Evolutionary conservation across 1,140 invertebrate species (phyloP), one percentile per base, ranked within the genome.

Genomic region (Eupeodes corollae): DNA sequence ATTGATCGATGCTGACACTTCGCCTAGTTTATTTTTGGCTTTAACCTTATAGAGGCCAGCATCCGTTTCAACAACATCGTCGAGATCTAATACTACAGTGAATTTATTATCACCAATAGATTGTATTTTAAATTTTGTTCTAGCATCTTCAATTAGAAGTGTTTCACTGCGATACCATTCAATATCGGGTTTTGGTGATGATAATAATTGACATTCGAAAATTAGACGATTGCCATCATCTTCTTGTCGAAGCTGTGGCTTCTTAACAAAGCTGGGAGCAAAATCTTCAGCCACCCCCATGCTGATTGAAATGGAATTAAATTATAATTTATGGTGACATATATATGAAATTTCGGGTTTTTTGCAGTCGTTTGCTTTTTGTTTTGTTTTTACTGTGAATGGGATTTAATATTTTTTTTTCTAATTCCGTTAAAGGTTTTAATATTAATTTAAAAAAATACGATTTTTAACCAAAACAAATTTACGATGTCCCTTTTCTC

Each of bases 1-100:
- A 71, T 96, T 98, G 71, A 98, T 97, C 58, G 92, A 96, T 54
- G 93, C 93, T 49, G 92, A 86, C 63, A 97, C 92, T 79, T 98
- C 93, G 65, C 94, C 94, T 76, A 91, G 88, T 72, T 89, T 91
- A 73, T 98, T 98, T 73, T 91, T 94, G 56, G 94, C 94, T 72
- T 91, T 91, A 61, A 98, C 92, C 74, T 94, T 94, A 76, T 98
- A 98, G 46, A 94, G 83, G 60, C 94, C 94, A 51, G 91, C 91
- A 71, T 98, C 94, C 18, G 82, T 84, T 78, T 96, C 91, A 69
- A 93, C 83, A 56, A 97, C 93, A 70, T 95, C 90, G 68, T 93
- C 86, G 57, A 98, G 78, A 70, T 96, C 91, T 58, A 98, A 78
- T 53, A 90, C 82, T 59, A 93, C 89, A 58, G 88, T 75, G 70